Conservation (phyloP, 2,888 invertebrate genomes). For the Myathropa florea region DNA sequence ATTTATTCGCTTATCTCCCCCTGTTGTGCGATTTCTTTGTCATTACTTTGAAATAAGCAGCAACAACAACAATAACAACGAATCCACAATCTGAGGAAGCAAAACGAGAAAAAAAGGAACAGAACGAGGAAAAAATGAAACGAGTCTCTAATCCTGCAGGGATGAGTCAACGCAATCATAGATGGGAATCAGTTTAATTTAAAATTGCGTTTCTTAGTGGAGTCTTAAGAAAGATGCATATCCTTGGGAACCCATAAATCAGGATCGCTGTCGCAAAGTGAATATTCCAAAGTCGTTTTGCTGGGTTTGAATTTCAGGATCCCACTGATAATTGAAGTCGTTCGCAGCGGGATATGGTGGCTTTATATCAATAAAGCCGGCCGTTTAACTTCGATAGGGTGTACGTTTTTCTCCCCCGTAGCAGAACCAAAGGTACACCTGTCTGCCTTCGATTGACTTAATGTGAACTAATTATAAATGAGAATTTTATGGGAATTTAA, state of each 20-base stretch:
- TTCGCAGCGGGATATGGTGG: not conserved
- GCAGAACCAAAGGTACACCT: not conserved
- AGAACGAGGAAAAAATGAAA: constrained; percentile 2
- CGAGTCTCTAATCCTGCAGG: constrained; percentile 54
- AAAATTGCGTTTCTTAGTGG: constrained; percentile 40
- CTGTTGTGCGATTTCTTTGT: constrained; percentile 66
- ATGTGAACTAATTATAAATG: constrained; percentile 29
- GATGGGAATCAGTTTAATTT: constrained; percentile 65
- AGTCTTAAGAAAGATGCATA: constrained; percentile 43
- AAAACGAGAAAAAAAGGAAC: not conserved
- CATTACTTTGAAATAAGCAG: constrained; percentile 59
- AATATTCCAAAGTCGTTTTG: not conserved
- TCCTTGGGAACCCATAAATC: constrained; percentile 57
- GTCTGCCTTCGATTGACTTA: constrained; percentile 2
- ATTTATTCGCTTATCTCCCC: constrained; percentile 72
- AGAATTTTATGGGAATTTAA: constrained; percentile 45
- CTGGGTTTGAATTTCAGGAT: not conserved
- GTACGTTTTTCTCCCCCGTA: not conserved
- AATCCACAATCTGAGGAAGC: not conserved
- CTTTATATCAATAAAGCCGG: constrained; percentile 9
- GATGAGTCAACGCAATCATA: constrained; percentile 51
- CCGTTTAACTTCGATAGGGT: constrained; percentile 2
- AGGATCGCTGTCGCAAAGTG: constrained; percentile 53
- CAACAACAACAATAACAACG: not conserved
- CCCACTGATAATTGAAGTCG: constrained; percentile 13